Evolutionary conservation across 1,140 invertebrate genomes (phyloP), one percentile per base, ranked within the genome.

Genomic region (Lepidotrigona ventralis): DNA sequence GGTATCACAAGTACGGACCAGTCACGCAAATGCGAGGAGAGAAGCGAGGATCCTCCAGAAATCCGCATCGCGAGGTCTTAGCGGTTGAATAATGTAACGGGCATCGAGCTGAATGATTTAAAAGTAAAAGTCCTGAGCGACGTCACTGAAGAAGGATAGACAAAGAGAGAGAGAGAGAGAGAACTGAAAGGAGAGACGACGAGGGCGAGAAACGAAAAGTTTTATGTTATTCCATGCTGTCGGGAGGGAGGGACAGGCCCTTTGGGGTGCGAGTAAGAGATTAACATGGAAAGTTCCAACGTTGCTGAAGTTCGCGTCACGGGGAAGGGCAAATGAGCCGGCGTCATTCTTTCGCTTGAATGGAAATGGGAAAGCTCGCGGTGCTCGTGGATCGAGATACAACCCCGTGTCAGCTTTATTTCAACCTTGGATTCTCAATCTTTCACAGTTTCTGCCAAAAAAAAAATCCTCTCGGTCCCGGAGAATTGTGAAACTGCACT

Each of bases 61-160:
- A 89, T 90, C 90, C 90, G 84, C 86, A 86, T 87, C 90, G 86
- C 85, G 84, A 83, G 87, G 89, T 89, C 86, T 91, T 92, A 90
- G 87, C 88, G 84, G 88, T 88, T 92, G 92, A 93, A 93, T 93
- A 93, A 93, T 93, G 92, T 92, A 93, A 92, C 90, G 90, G 86
- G 90, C 90, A 92, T 91, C 88, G 89, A 88, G 84, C 86, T 92
- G 90, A 93, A 93, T 93, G 92, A 93, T 93, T 93, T 92, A 93
- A 92, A 92, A 93, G 90, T 92, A 92, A 89, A 92, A 92, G 91
- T 91, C 91, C 87, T 90, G 91, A 90, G 88, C 90, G 86, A 90
- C 88, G 88, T 88, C 88, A 89, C 80, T 64, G 76, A 80, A 80
- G 76, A 69, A 84, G 79, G 63, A 54, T 63, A 71, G 77, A 76